A percentile compares a stretch with the other conserved stretches of the same genome.
Evolutionary conservation across 2,797 vertebrate species (phyloP).

Genomic region (Pelobates cultripes): DNA sequence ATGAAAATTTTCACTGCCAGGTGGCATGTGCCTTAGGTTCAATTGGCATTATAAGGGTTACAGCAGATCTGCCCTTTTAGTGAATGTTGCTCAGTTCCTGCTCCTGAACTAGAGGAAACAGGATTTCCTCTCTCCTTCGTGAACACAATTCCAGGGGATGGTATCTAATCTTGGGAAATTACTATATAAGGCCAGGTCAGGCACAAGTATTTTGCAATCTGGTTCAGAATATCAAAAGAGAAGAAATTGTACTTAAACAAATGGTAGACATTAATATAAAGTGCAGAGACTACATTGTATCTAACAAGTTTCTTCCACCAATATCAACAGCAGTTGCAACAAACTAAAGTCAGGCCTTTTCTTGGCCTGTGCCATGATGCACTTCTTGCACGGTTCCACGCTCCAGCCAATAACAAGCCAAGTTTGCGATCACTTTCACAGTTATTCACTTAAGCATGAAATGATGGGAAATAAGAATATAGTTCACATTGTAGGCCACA

Average conservation of each 20-base stretch:
- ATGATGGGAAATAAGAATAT: no score
- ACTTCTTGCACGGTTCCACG: no score
- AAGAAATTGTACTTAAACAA: constrained; percentile 20
- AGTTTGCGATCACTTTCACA: no score
- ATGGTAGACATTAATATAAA: not conserved
- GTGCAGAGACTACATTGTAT: not conserved
- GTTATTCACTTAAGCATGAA: no score
- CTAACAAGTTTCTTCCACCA: not conserved
- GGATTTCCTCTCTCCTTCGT: constrained; percentile 46
- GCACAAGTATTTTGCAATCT: constrained; percentile 61
- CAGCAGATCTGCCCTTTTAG: constrained; percentile 32
- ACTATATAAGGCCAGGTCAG: constrained; percentile 70
- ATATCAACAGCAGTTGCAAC: not conserved
- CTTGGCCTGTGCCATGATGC: no score
- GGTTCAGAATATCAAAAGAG: constrained; percentile 49
- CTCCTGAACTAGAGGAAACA: constrained; percentile 27
- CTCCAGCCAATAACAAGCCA: no score
- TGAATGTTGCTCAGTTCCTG: constrained; percentile 38
- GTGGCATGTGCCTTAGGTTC: not conserved
- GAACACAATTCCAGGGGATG: constrained; percentile 69
- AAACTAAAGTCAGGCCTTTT: no score
- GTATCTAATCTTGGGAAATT: constrained; percentile 71
- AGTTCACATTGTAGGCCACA: no score
- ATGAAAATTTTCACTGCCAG: not conserved
- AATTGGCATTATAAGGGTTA: constrained; percentile 35